A percentile compares a stretch with the other conserved stretches of the same genome.
Evolutionary conservation across 2,888 invertebrate species (phyloP).

Genomic region (Xylophagus ater): DNA sequence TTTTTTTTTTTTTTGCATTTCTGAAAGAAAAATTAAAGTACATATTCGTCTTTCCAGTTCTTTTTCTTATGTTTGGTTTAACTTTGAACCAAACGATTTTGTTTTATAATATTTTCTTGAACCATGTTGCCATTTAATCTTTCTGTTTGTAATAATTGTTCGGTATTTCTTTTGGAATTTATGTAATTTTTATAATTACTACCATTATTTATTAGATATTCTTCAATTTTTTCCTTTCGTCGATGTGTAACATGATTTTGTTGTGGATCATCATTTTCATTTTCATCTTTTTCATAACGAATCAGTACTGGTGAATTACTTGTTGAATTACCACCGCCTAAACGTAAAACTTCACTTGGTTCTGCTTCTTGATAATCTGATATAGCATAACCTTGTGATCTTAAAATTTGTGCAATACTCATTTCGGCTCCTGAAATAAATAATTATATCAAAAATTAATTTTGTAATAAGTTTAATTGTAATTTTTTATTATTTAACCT

Average conservation of each 20-base stretch:
- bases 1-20: no score
- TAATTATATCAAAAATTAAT: not conserved
- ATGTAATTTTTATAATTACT: not conserved
- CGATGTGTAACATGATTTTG: not conserved
- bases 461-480: not conserved
- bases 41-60: no score
- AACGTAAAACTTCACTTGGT: constrained; percentile 10
- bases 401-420: constrained; percentile 31
- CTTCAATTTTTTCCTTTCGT: constrained; percentile 3
- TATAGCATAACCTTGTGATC: constrained; percentile 32
- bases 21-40: no score
- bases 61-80: no score
- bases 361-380: constrained; percentile 19
- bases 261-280: no score
- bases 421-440: constrained; percentile 25
- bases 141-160: constrained; percentile 9
- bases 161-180: constrained; percentile 8
- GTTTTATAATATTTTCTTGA: constrained; percentile 2
- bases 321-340: constrained; percentile 11
- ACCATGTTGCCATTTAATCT: constrained; percentile 8
- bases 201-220: not conserved
- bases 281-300: no score
- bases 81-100: constrained; percentile 9
- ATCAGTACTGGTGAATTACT: no score
- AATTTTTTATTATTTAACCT: constrained; percentile 28